Percentiles rank a stretch among this genome's conserved stretches.
phyloP scores from a whole-genome alignment of 92 coral and sea anemone species.

The Paramuricea clavata region DNA sequence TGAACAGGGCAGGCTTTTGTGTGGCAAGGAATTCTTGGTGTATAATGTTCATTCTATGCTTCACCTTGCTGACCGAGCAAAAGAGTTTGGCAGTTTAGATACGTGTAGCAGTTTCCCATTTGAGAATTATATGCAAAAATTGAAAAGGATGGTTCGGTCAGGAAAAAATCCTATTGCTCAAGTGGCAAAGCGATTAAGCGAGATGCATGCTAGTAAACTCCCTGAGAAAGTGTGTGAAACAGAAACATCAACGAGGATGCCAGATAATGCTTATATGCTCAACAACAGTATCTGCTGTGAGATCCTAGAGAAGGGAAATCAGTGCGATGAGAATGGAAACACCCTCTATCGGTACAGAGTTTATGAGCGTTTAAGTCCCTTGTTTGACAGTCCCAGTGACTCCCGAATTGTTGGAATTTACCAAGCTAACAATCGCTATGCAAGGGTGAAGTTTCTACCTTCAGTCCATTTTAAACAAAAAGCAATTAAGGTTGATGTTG shows the following conservation, averaged over 20 bases:
- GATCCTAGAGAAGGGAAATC: neutral
- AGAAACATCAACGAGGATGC: neutral
- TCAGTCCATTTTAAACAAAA: neutral
- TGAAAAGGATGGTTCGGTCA: constrained; percentile 10
- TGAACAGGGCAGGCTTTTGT: constrained; percentile 17
- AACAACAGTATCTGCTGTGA: neutral
- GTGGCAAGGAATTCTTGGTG: constrained; percentile 28
- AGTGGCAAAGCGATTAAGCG: constrained; percentile 30
- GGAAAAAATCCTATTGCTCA: constrained; percentile 9
- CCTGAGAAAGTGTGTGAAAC: neutral
- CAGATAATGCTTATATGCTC: constrained; percentile 1
- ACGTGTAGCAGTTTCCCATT: constrained; percentile 31
- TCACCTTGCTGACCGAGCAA: constrained; percentile 27
- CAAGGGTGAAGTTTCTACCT: neutral
- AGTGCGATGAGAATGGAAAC: neutral
- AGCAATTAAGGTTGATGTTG: neutral
- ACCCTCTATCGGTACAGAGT: neutral
- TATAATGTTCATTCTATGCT: constrained; percentile 31
- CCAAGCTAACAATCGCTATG: neutral
- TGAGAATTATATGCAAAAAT: constrained; percentile 7
- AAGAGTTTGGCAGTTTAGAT: neutral
- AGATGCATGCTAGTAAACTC: neutral
- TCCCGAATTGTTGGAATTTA: constrained; percentile 9
- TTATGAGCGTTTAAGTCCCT: neutral
- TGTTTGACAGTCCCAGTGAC: neutral